Percentiles rank a stretch among this genome's conserved stretches.
These are phyloP conservation scores for Megathymus violae DNA, from an alignment of 1,140 invertebrate species.

Conservation along the genomic window DNA sequence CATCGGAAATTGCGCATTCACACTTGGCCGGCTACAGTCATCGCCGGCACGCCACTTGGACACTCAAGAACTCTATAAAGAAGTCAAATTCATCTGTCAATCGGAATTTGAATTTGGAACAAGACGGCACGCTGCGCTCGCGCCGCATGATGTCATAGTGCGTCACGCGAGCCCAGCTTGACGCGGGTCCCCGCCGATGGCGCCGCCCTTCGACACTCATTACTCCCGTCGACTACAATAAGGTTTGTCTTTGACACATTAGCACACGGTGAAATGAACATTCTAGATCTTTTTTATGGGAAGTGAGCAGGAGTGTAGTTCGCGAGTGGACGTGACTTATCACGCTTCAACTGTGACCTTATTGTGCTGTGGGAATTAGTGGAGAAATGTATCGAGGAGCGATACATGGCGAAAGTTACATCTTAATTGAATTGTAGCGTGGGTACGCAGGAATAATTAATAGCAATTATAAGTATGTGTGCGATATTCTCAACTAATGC, in stretches of 20 bases:
- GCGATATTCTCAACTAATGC: too few relatives aligned
- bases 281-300: constrained; percentile 76
- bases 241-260: constrained; percentile 66
- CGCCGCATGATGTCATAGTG: constrained; percentile 59
- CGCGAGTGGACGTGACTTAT: constrained; percentile 53
- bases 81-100: constrained; percentile 72
- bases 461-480: too few relatives aligned
- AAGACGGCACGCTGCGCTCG: constrained; percentile 51
- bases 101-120: constrained; percentile 60
- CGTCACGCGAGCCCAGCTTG: constrained; percentile 68
- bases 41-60: constrained; percentile 47
- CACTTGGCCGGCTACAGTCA: constrained; percentile 60
- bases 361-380: constrained; percentile 49
- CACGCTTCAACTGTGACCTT: constrained; percentile 48
- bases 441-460: too few relatives aligned
- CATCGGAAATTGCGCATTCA: constrained; percentile 73
- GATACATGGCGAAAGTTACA: not conserved
- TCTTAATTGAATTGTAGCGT: too few relatives aligned
- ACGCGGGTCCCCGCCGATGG: constrained; percentile 46
- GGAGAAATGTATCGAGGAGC: constrained; percentile 4
- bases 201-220: constrained; percentile 53
- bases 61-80: constrained; percentile 59
- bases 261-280: constrained; percentile 71
- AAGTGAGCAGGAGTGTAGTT: constrained; percentile 61
- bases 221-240: constrained; percentile 54